phyloP scores from a whole-genome alignment of 2,888 invertebrate species.

The Octonoba sinensis region DNA sequence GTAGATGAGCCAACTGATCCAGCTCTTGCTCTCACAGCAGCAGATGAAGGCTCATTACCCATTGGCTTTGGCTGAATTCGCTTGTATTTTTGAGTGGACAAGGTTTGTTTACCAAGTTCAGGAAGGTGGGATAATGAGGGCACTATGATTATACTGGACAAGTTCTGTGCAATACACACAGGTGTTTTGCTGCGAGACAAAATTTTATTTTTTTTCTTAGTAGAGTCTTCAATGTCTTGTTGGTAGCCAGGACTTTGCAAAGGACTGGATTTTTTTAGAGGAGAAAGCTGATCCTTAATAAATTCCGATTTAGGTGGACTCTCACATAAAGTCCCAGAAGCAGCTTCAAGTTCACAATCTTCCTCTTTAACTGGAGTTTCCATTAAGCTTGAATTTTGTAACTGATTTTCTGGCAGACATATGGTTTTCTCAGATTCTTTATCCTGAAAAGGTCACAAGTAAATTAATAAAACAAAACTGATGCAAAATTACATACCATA shows the following conservation, averaged over 20 bases:
- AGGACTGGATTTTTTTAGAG: background rate
- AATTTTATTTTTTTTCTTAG: constrained; percentile 47
- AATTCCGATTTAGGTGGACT: constrained; percentile 5
- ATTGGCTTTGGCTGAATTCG: constrained; percentile 74
- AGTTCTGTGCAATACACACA: constrained; percentile 56
- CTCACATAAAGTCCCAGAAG: constrained; percentile 8
- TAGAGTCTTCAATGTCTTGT: constrained; percentile 1
- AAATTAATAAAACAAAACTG: background rate
- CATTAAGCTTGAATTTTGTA: background rate
- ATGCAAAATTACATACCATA: background rate
- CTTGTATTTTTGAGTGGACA: constrained; percentile 73
- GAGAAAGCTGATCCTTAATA: background rate
- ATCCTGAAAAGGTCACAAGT: constrained; percentile 14
- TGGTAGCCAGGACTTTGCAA: background rate
- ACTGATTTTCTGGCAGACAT: too few species aligned
- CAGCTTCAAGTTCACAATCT: constrained; percentile 25
- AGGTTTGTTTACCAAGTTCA: constrained; percentile 66
- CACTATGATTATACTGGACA: constrained; percentile 64
- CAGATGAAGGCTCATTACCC: constrained; percentile 68
- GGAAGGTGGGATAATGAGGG: constrained; percentile 54
- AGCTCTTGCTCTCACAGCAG: constrained; percentile 35
- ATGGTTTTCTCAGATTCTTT: constrained; percentile 18
- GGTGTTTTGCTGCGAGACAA: constrained; percentile 63
- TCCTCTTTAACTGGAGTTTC: constrained; percentile 37
- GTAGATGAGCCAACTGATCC: constrained; percentile 55